Evolutionary conservation across 2,113 vertebrate genomes (phyloP), one percentile per base, ranked within the genome.

Genomic region (Shinisaurus crocodilurus): DNA sequence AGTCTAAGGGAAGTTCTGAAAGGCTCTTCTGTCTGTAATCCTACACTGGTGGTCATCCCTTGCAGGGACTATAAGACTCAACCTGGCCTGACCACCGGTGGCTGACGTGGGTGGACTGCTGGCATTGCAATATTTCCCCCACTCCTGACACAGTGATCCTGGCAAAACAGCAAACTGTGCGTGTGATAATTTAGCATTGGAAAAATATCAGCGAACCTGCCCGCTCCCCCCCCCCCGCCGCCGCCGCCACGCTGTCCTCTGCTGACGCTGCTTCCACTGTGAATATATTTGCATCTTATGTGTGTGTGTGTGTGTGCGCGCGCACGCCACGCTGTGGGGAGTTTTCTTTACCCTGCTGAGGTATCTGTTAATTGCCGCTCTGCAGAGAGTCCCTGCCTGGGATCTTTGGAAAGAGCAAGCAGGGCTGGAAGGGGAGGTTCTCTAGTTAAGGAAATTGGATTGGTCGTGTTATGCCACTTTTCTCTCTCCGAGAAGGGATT

Each of bases 201-300:
- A 29, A 12, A 57, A 72, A 60, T 72, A 48, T 23, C 27, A 27
- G 15, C 32, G 67, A 40, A 72, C 48, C 76, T n/a, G 37, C 76
- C 40, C 40, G 16, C 34, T 4, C 76, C 80, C n/a, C 8, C 48
- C 50, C 6, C 50, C 12, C n/a, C n/a, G n/a, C n/a, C n/a, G n/a
- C n/a, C n/a, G n/a, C n/a, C n/a, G n/a, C 75, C 50, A 5, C 37
- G 32, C 54, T 82, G 69, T 74, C 85, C 40, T 89, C 67, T 74
- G 48, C 77, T 70, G 67, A 63, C 67, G 82, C 23, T 13, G 32
- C 40, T 60, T 87, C 43, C 50, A 63, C 85, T 87, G 25, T 82
- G 85, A 72, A 90, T 90, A 70, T 48, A 75, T 90, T 90, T 82
- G 85, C 89, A 90, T 90, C 89, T 87, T 45, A 82, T 90, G 87